Evolutionary conservation across 2,113 vertebrate genomes (phyloP).

Genomic region (Pan troglodytes): NHGRI_mPanTro3-v2.1_pri NC_072403.2:140488001-140488500

Average conservation of each 20-base stretch:
- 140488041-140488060: not conserved
- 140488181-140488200: not conserved
- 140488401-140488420: not conserved
- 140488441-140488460: not conserved
- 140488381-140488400: constrained; percentile 7
- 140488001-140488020: not conserved
- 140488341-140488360: constrained; percentile 6
- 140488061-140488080: not conserved
- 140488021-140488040: not conserved
- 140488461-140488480: not conserved
- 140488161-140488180: not conserved
- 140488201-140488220: not conserved
- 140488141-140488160: constrained; percentile 24
- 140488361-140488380: not conserved
- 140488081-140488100: not conserved
- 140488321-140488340: constrained; percentile 32
- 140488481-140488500: not conserved
- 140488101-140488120: not conserved
- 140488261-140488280: not conserved
- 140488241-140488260: not conserved
- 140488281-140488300: not conserved
- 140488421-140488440: not conserved
- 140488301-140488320: not conserved
- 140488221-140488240: not conserved
- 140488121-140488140: not conserved